Base-by-base conservation (phyloP, 2,888 invertebrate species). In the Amphipoea lucens region DNA sequence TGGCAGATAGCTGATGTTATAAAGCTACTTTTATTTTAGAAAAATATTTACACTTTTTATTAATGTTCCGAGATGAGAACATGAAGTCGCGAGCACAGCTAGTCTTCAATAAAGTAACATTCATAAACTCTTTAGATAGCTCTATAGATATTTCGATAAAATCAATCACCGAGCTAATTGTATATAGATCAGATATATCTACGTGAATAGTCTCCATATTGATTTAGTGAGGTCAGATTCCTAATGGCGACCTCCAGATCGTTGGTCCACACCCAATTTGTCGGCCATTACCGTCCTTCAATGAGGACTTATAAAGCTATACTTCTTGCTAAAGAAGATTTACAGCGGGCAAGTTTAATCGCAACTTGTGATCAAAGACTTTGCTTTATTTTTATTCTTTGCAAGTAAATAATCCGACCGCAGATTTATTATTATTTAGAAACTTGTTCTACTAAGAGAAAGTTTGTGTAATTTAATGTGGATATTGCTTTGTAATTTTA, bases 211-310 rank as follows among this genome's bases (percentile, higher is more conserved):
- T 66, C 79, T 29, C 29, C 75, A 70, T 74, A 82, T 84, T 78
- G 78, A 70, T 75, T 78, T 66, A 81, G 82, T 79, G 69, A 77
- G 84, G 82, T 88, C 85, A 85, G 78, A 74, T 81, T 79, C 74
- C 73, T 84, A 87, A 87, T 86, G 74, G 87, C 74, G 74, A 79
- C 82, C 86, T 79, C 81, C 80, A 74, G 80, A 87, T 82, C 79
- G 78, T 71, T 86, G 76, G 76, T 86, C 83, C 78, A 84, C 84
- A 81, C 87, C 79, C 86, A 86, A 88, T 88, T 88, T 76, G 79
- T 73, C 69, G 75, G 57, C 76, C 67, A 87, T 87, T 88, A 87
- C 73, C 68, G 73, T 78, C 78, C 77, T 82, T 84, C 74, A 79
- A 78, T 76, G 74, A 62, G 76, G 80, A 74, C 79, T 87, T 88